phyloP scores from a whole-genome alignment of 2,113 vertebrate genomes.

The Sorex fumeus region DNA sequence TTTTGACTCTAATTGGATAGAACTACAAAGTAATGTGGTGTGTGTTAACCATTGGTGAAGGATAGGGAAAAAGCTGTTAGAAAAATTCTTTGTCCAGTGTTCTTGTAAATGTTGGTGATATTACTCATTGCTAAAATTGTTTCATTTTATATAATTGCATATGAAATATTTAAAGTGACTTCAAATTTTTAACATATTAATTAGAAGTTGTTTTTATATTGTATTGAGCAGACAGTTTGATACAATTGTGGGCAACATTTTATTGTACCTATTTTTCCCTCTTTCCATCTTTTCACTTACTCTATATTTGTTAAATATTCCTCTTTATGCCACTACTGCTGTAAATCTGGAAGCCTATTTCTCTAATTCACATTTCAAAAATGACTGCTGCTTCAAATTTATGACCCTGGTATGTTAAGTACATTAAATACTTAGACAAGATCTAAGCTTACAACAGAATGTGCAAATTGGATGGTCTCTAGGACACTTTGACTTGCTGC shows the following conservation, averaged over 20 bases:
- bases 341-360: constrained; percentile 58
- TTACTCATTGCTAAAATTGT: background rate
- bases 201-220: constrained; percentile 28
- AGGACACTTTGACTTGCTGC: constrained; percentile 29
- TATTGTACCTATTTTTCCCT: background rate
- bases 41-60: background rate
- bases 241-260: constrained; percentile 5
- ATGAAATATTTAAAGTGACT: background rate
- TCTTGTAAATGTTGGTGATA: background rate
- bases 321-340: background rate
- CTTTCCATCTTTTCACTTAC: background rate
- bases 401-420: constrained; percentile 47
- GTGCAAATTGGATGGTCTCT: constrained; percentile 44
- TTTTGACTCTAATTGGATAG: background rate
- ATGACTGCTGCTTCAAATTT: constrained; percentile 21
- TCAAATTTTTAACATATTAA: background rate
- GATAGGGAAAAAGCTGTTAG: background rate
- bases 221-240: background rate
- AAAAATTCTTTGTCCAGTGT: background rate
- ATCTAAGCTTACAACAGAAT: constrained; percentile 51
- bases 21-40: background rate
- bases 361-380: constrained; percentile 70
- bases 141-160: background rate
- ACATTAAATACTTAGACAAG: constrained; percentile 58
- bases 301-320: constrained; percentile 43